Percentiles rank a stretch among this genome's conserved stretches.
phyloP scores from a whole-genome alignment of 2,888 invertebrate genomes.

The Epirrhoe tristata region DNA sequence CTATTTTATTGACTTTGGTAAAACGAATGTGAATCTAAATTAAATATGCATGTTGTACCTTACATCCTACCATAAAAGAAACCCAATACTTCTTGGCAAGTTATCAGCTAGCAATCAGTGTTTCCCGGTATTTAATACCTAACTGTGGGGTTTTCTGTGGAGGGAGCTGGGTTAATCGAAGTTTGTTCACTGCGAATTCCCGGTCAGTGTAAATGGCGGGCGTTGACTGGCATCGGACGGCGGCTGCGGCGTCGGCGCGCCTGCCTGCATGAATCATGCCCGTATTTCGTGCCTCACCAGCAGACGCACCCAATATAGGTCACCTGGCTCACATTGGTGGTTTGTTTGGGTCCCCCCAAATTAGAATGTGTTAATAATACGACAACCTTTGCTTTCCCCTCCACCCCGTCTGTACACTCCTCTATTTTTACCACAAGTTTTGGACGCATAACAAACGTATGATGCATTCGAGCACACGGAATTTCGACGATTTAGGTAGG shows the following conservation, averaged over 20 bases:
- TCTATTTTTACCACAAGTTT: slow-evolving; percentile 66
- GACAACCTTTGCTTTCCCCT: slow-evolving; percentile 75
- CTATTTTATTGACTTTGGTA: too few species aligned
- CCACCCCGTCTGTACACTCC: slow-evolving; percentile 51
- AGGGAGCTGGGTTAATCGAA: slow-evolving; percentile 20
- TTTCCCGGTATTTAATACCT: slow-evolving; percentile 9
- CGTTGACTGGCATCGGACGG: slow-evolving; percentile 24
- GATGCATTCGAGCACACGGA: slow-evolving; percentile 48
- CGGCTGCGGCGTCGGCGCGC: slow-evolving; percentile 33
- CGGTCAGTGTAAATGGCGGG: slow-evolving; percentile 35
- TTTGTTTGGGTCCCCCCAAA: slow-evolving; percentile 83
- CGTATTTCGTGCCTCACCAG: slow-evolving; percentile 66
- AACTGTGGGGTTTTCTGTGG: slow-evolving; percentile 11
- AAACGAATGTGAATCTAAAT: neutral
- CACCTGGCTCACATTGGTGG: slow-evolving; percentile 76
- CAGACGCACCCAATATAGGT: slow-evolving; percentile 78
- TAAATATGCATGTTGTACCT: too few species aligned
- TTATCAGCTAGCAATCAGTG: neutral
- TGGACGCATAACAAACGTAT: slow-evolving; percentile 59
- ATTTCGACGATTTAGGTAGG: slow-evolving; percentile 14
- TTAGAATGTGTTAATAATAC: slow-evolving; percentile 81
- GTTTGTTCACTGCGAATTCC: slow-evolving; percentile 3
- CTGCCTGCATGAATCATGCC: slow-evolving; percentile 71
- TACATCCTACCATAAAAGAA: neutral
- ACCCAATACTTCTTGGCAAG: neutral